phyloP scores from a whole-genome alignment of 2,888 invertebrate genomes.

The Drosophila neotestacea region DNA sequence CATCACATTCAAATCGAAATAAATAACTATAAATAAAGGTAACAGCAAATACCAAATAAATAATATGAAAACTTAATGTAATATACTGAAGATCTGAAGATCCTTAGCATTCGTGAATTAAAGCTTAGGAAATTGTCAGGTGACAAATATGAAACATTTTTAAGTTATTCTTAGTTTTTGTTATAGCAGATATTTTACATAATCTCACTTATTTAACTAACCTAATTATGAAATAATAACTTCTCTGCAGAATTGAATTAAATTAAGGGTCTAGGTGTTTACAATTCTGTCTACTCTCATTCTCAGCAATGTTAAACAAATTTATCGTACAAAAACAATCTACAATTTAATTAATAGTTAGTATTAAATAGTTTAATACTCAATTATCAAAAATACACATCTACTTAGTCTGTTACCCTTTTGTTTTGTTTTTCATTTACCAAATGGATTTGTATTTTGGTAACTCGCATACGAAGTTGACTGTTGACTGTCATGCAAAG shows the following conservation, averaged over 20 bases:
- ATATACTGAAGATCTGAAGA: slow-evolving; percentile 20
- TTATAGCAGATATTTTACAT: slow-evolving; percentile 1
- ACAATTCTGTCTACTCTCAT: slow-evolving; percentile 14
- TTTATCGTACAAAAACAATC: slow-evolving; percentile 17
- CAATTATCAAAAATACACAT: slow-evolving; percentile 43
- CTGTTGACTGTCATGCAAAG: slow-evolving; percentile 56
- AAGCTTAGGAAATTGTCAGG: slow-evolving; percentile 11
- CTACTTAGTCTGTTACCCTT: slow-evolving; percentile 80
- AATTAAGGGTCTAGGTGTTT: slow-evolving; percentile 23
- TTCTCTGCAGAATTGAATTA: slow-evolving; percentile 10
- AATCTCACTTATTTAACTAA: slow-evolving; percentile 3
- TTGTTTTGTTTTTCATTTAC: slow-evolving; percentile 61
- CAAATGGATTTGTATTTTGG: slow-evolving; percentile 58
- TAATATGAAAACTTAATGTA: slow-evolving; percentile 30
- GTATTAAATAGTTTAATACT: slow-evolving; percentile 44
- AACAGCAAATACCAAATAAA: slow-evolving; percentile 57
- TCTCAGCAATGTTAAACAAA: slow-evolving; percentile 8
- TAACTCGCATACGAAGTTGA: slow-evolving; percentile 54
- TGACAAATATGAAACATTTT: slow-evolving; percentile 2
- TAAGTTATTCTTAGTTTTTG: slow-evolving; percentile 12
- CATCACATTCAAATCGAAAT: slow-evolving; percentile 45
- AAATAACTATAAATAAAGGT: slow-evolving; percentile 41
- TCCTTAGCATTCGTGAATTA: slow-evolving; percentile 7
- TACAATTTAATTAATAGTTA: slow-evolving; percentile 33
- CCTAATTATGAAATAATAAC: not conserved